Conservation (phyloP, 2,797 vertebrate species). For the Uromys caudimaculatus region DNA sequence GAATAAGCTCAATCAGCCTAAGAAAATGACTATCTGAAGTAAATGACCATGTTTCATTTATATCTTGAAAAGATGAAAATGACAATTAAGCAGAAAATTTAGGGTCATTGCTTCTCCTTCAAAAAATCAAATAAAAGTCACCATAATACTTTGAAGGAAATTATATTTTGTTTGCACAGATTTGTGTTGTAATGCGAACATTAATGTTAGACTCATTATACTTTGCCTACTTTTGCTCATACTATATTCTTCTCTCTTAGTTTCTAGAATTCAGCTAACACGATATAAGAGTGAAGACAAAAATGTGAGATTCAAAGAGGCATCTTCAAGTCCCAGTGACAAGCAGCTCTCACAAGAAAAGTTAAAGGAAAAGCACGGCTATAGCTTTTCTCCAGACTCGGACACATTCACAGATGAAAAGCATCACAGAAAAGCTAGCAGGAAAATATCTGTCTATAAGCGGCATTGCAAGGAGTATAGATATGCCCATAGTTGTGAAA, state of each 20-base stretch:
- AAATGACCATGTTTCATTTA: slow-evolving; percentile 42
- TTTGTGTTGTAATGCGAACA: background rate
- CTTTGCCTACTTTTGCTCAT: slow-evolving; percentile 50
- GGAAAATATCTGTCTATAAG: background rate
- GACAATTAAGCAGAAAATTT: slow-evolving; percentile 46
- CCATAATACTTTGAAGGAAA: slow-evolving; percentile 21
- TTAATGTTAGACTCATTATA: slow-evolving; percentile 20
- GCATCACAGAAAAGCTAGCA: background rate
- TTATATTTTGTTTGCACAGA: slow-evolving; percentile 4
- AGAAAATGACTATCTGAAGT: slow-evolving; percentile 52
- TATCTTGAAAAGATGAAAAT: slow-evolving; percentile 25
- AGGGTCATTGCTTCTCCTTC: slow-evolving; percentile 31
- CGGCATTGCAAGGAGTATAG: background rate
- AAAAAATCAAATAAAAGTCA: slow-evolving; percentile 44
- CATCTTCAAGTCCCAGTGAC: slow-evolving; percentile 90
- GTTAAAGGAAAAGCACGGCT: slow-evolving; percentile 91
- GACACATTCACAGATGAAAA: background rate
- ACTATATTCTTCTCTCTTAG: slow-evolving; percentile 82
- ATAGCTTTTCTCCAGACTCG: slow-evolving; percentile 89
- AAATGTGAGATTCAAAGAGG: slow-evolving; percentile 95
- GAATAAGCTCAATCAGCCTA: slow-evolving; percentile 29
- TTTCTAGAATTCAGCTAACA: slow-evolving; percentile 95
- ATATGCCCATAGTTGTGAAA: background rate
- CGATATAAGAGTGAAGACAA: slow-evolving; percentile 95
- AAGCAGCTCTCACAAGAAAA: slow-evolving; percentile 92